phyloP scores from a whole-genome alignment of 2,113 vertebrate species.

The Platanista minor region DNA sequence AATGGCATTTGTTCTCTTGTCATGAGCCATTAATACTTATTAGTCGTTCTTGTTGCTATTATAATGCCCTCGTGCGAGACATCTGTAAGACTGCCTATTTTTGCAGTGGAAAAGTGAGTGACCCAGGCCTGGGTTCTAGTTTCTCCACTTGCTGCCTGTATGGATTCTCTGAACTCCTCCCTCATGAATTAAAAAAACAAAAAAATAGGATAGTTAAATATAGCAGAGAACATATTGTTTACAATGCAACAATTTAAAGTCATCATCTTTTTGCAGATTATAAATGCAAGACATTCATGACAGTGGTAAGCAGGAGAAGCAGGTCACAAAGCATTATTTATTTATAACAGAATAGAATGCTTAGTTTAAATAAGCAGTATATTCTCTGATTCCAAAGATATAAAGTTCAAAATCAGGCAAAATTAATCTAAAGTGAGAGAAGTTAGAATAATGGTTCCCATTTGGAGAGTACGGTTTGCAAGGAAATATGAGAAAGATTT shows the following conservation, averaged over 20 bases:
- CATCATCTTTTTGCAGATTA: not conserved
- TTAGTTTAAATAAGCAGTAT: not conserved
- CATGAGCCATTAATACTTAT: slow-evolving; percentile 43
- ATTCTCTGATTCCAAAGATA: not conserved
- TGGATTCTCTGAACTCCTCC: not conserved
- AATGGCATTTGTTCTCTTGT: slow-evolving; percentile 28
- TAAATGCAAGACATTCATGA: not conserved
- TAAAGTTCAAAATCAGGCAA: not conserved
- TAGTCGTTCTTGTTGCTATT: slow-evolving; percentile 23
- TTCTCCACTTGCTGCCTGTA: not conserved
- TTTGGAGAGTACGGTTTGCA: not conserved
- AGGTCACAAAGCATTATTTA: not conserved
- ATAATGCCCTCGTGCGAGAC: not conserved
- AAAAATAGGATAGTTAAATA: not conserved
- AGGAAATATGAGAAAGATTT: not conserved
- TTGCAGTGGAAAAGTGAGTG: not conserved
- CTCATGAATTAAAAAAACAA: not conserved
- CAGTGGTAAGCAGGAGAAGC: not conserved
- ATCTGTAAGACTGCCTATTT: not conserved
- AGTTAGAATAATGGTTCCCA: not conserved
- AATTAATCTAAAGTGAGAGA: not conserved
- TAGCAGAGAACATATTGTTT: not conserved
- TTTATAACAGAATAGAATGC: not conserved
- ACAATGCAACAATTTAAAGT: not conserved
- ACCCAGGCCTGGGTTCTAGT: not conserved